Evolutionary conservation across 2,113 vertebrate species (phyloP).

Genomic region (Pseudopodoces humilis): DNA sequence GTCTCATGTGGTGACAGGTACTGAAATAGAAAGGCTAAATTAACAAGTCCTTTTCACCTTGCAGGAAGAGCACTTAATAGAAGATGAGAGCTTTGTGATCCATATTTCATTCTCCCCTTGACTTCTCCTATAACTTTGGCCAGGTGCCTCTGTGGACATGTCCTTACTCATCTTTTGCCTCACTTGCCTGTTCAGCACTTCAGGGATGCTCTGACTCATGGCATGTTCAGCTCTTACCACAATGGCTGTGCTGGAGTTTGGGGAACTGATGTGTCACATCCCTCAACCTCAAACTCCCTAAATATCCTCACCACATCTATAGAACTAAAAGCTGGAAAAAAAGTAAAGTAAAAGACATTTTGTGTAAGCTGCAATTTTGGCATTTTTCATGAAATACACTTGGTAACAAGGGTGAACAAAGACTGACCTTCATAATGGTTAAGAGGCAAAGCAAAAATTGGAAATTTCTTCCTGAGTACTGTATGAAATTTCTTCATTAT

Average conservation of each 20-base stretch:
- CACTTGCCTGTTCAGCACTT: neutral
- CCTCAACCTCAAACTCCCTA: neutral
- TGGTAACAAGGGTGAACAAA: neutral
- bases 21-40: neutral
- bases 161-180: neutral
- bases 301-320: neutral
- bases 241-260: neutral
- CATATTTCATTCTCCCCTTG: neutral
- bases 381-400: neutral
- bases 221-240: neutral
- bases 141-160: neutral
- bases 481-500: neutral
- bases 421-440: neutral
- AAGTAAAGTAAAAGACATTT: neutral
- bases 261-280: neutral
- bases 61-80: neutral
- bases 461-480: neutral
- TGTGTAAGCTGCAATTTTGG: neutral
- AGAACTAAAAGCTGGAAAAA: fast-evolving
- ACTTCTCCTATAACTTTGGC: neutral
- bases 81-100: neutral
- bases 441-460: neutral
- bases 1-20: neutral
- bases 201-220: neutral
- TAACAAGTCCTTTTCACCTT: neutral